Base-by-base conservation (phyloP, 2,888 invertebrate genomes). In the Cantharis rufa region DNA sequence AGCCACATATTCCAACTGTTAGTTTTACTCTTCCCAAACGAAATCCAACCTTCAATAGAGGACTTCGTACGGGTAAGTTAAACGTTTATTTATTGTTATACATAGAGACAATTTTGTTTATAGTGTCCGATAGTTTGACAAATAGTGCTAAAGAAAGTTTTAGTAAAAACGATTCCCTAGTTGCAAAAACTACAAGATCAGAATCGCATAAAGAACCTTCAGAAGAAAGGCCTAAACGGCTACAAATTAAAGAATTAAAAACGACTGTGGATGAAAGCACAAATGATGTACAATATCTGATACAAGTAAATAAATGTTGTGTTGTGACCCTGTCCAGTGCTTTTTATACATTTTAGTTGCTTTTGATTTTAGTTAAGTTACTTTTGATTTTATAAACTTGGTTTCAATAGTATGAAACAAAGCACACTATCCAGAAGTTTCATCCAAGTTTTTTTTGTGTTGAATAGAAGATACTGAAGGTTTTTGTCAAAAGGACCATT, bases 121-220 rank as follows among this genome's bases (percentile, higher is more conserved):
- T 63, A 87, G 86, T 84, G 83, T 86, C 86, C 80, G 87, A 86
- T 80, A 86, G 85, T 82, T 82, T 85, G 80, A 82, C 85, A 10
- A 70, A 84, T 66, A 81, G 78, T 71, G 83, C 83, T 79, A 77
- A 76, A 71, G 84, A 85, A 71, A 81, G 82, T 71, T 93, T 93
- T 85, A 91, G 89, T 85, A 93, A 92, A 87, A 92, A 90, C 82
- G 93, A 93, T 88, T 93, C 92, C 83, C 89, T 93, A 82, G 93
- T 93, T 71, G 91, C 92, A 86, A 90, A 93, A 83, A 92, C 92
- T 76, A 91, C 92, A 84, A 94, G 93, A 90, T 91, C 93, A 89
- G 89, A 90, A 85, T 86, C 89, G 15, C 83, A 90, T 1, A 90
- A 90, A 83, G 80, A 78, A 21, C 18, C 77, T 18, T 72, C 79